Base-by-base conservation (phyloP, 2,113 vertebrate genomes). In the Laticauda laticaudata region DNA sequence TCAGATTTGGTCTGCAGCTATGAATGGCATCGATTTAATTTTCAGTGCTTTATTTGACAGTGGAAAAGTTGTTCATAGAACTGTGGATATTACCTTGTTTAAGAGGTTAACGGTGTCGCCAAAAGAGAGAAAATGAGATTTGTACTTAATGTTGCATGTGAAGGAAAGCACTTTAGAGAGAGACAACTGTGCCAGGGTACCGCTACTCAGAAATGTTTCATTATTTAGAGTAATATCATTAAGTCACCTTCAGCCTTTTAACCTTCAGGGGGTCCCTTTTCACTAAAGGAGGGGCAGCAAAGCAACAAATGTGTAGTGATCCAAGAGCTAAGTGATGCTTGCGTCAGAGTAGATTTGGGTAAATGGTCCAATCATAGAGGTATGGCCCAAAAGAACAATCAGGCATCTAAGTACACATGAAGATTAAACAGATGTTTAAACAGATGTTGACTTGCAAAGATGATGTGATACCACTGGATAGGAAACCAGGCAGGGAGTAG, bases 71-170 rank as follows among this genome's bases (percentile, higher is more conserved):
- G 91, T 29, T 88, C 39, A 91, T 48, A 61, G n/a, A 93, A 24
- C 59, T 61, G 45, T 54, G 87, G 39, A 85, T 92, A 69, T 94
- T 93, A 9, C 91, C 87, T 91, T 93, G 92, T 94, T 95, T 59
- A 92, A 94, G 93, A 95, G 88, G 91, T 90, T 90, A 95, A 95
- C 94, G 53, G 64, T 95, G 43, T 94, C 61, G 75, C 93, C 92
- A 95, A 81, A 89, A 92, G 93, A 57, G 86, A 43, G 90, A 94
- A 95, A 95, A 95, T 90, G 93, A 95, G 94, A 92, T 94, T 89
- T 90, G 34, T 91, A 93, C 93, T 95, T 94, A 95, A 95, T 91
- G 69, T 95, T 94, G 91, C 92, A 43, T 93, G 88, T 0, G 0
- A 94, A 93, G 43, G 92, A 93, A 90, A 64, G n/a, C 53, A 23